Conservation (phyloP, 2,888 invertebrate genomes). For the Pantelozetes paolii region DNA sequence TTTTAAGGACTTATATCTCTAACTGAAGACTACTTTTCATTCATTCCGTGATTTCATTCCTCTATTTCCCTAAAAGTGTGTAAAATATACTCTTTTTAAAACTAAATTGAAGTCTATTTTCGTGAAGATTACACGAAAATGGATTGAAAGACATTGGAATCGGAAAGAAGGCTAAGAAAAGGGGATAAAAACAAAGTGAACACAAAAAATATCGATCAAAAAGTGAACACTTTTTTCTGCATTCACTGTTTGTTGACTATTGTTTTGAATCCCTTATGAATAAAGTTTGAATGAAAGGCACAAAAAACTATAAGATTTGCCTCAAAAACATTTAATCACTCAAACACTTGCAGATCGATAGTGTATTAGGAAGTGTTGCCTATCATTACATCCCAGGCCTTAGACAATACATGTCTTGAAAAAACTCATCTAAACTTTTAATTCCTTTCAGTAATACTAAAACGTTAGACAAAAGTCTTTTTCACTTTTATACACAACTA, state of each 20-base stretch:
- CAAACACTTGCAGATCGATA: neutral
- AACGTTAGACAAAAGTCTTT: too few species aligned
- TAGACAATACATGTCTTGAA: neutral
- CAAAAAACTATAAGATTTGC: neutral
- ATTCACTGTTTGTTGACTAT: neutral
- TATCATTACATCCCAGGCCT: neutral
- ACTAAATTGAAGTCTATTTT: neutral
- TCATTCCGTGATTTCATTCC: neutral
- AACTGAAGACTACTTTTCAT: too few species aligned
- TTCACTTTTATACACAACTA: neutral
- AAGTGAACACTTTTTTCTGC: neutral
- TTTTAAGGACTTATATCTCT: too few species aligned
- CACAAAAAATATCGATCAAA: constrained; percentile 19
- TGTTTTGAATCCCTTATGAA: constrained; percentile 14
- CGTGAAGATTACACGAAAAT: constrained; percentile 17
- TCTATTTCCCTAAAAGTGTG: neutral
- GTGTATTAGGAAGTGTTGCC: neutral
- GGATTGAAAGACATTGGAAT: constrained; percentile 13
- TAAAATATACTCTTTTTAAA: neutral
- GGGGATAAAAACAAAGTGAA: constrained; percentile 17
- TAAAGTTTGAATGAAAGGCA: neutral
- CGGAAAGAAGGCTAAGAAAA: constrained; percentile 15
- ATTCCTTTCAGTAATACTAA: neutral
- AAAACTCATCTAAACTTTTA: neutral
- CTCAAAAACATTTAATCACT: constrained; percentile 21